A percentile compares a stretch with the other conserved stretches of the same genome.
These are phyloP conservation scores for Tautogolabrus adspersus DNA, from an alignment of 2,113 vertebrate genomes.

Conservation along the genomic window DNA sequence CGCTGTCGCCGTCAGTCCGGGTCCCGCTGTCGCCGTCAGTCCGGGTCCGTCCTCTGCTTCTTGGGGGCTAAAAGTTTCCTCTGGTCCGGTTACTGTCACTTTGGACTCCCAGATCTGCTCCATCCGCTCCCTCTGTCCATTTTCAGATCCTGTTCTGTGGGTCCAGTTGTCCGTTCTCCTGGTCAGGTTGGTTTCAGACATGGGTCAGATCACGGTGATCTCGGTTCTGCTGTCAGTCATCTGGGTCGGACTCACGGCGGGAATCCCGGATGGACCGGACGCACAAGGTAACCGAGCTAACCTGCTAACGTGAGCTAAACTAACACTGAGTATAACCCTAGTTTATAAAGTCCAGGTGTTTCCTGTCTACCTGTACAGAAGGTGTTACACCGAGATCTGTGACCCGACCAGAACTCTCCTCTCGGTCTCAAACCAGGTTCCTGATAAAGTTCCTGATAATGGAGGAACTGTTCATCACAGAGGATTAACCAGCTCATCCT, in stretches of 20 bases:
- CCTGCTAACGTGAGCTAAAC: no score
- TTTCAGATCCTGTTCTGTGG: not conserved
- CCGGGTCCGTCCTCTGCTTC: no score
- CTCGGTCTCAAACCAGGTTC: not conserved
- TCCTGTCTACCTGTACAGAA: not conserved
- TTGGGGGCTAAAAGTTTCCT: not conserved
- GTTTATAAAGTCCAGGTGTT: not conserved
- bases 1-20: not conserved
- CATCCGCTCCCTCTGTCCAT: not conserved
- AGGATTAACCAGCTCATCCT: no score
- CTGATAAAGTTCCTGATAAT: no score
- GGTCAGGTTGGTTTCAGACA: slow-evolving; percentile 17
- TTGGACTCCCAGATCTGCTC: not conserved
- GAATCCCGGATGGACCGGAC: slow-evolving; percentile 61
- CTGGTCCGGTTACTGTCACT: not conserved
- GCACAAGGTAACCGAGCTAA: slow-evolving; percentile 65
- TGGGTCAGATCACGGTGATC: slow-evolving; percentile 52
- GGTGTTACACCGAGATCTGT: not conserved
- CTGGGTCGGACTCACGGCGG: slow-evolving; percentile 15
- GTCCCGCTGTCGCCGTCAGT: no score
- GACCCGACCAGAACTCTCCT: not conserved
- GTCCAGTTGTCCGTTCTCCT: not conserved
- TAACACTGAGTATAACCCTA: no score
- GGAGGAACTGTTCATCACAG: no score
- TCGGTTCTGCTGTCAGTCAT: slow-evolving; percentile 61